phyloP scores from a whole-genome alignment of 2,113 vertebrate genomes.

The Acrocephalus kingi region DNA sequence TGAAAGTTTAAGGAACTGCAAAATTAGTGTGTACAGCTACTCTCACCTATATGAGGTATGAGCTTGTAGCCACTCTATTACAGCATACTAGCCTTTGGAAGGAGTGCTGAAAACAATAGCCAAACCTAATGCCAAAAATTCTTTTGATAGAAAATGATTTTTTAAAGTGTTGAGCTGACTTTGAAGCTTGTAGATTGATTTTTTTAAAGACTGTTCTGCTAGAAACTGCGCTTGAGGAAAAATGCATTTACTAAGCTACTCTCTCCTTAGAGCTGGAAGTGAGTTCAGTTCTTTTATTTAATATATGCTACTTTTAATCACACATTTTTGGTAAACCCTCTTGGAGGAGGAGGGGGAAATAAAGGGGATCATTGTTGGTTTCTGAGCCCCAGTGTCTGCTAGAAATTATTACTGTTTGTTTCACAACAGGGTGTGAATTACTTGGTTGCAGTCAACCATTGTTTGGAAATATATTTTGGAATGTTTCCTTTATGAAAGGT shows the following conservation, averaged over 20 bases:
- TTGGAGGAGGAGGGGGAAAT: not conserved
- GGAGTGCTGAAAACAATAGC: slow-evolving; percentile 8
- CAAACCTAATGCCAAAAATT: slow-evolving; percentile 4
- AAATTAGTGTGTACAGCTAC: not conserved
- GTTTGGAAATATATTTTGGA: slow-evolving; percentile 64
- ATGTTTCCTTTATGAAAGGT: slow-evolving; percentile 48
- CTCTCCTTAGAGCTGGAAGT: not conserved
- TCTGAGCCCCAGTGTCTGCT: slow-evolving; percentile 36
- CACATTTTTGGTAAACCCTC: not conserved
- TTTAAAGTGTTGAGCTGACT: not conserved
- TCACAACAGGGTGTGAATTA: slow-evolving; percentile 50
- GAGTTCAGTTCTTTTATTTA: not conserved
- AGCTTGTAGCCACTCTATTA: not conserved
- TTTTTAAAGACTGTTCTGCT: not conserved
- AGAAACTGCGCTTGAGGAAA: not conserved
- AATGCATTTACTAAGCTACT: not conserved
- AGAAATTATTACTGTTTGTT: slow-evolving; percentile 57
- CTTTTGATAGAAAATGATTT: not conserved
- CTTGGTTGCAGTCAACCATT: slow-evolving; percentile 63
- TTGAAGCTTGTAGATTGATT: not conserved
- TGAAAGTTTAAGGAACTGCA: not conserved
- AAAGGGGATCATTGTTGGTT: not conserved
- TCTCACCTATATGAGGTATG: not conserved
- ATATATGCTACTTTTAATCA: not conserved
- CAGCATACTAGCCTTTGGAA: not conserved